Evolutionary conservation across 2,797 vertebrate species (phyloP), one percentile per base, ranked within the genome.

Genomic region (Vespertilio murinus): DNA sequence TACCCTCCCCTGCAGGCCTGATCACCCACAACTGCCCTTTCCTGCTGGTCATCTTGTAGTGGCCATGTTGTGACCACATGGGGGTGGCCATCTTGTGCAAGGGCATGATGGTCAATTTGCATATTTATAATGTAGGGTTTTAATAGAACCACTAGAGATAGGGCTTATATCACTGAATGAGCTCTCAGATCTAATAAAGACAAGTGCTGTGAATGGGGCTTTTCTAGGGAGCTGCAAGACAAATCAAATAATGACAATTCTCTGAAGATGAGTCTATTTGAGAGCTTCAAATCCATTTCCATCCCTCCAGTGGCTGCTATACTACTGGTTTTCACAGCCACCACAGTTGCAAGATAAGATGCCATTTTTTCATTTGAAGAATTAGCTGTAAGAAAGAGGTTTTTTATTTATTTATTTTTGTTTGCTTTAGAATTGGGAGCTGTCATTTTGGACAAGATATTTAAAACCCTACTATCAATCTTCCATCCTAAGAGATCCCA

Each of bases 381-480:
- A 54, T 67, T 88, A n/a, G 56, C 89, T 6, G 5, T 47, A 86
- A 92, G 92, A 73, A 97, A 93, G 75, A 93, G 18, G 22, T 5
- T 52, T 28, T 47, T 47, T 47, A 47, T 28, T 61, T 28, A 8
- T n/a, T 64, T n/a, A 35, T 77, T 35, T n/a, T 64, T 30, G 59
- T 64, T 64, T 64, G 6, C n/a, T 64, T n/a, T n/a, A 64, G 90
- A 93, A 85, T 22, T 30, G 20, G 75, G 22, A 17, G n/a, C 94
- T 95, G 83, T 84, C 78, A 52, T 73, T 91, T 94, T 74, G 82
- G 93, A 77, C n/a, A 86, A 94, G 80, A 79, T 70, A 78, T 71
- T 80, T 87, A 93, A 93, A 93, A 85, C 23, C 3, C 40, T 67
- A 49, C 40, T 0, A 5, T 38, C 77, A 79, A 87, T 75, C 91